Base-by-base conservation (phyloP, 1,140 invertebrate genomes). In the Caenorhabditis tropicalis region DNA sequence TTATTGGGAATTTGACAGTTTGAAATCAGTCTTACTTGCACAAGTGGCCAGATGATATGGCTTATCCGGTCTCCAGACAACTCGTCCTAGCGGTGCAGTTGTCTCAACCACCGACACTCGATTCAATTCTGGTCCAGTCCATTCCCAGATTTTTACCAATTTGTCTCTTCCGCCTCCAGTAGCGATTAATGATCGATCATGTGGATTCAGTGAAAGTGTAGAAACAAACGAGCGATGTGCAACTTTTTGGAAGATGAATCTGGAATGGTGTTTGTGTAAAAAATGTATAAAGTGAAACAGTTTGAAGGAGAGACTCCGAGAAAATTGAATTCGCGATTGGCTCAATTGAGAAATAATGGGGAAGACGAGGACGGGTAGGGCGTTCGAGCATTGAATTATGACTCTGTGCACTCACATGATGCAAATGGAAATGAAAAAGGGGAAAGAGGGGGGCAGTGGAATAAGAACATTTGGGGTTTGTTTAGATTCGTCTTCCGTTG, bases 101-200 rank as follows among this genome's bases (percentile, higher is more conserved):
- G 82, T 82, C 29, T 82, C 82, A 6, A 82, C 82, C 5, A 49
- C 46, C 6, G 79, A 31, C 31, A 49, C 21, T 16, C 46, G 46
- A 51, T 51, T 51, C 15, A 58, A 33, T 12, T 82, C 58, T 15
- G 43, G 12, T 31, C 51, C 51, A 5, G 19, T 70, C 58, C 60
- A 82, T 9, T 82, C 60, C 82, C 82, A 82, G 24, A 82, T 74
- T 24, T 82, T 82, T 19, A 82, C 60, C 36, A 65, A 39, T 74
- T 82, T 82, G 29, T 82, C 82, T 82, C 82, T 82, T 31, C 82
- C 82, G 21, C 82, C 82, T 27, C 82, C 82, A 21, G 82, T 48
- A 16, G 82, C 82, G 2, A 82, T 24, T 6, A 74, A n/a, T 46
- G 6, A 21, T 12, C 36, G 65, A 43, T 74, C 24, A 21, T 74